Evolutionary conservation across 1,140 invertebrate species (phyloP), one percentile per base, ranked within the genome.

Genomic region (Trachelipus rathkii): DNA sequence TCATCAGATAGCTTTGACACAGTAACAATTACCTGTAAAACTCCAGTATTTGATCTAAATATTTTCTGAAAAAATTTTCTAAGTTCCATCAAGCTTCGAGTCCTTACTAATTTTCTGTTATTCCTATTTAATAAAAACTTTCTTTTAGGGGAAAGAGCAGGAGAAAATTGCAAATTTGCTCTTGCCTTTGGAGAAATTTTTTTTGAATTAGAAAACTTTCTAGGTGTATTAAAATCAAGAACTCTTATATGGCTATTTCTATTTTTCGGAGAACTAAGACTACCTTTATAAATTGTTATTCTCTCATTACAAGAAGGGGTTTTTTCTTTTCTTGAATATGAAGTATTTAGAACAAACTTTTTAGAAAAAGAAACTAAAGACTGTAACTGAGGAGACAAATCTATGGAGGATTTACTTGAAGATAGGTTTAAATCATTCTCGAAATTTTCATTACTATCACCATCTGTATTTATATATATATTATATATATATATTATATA

Each of bases 181-280:
- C 50, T 60, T 19, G 2, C 50, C 19, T 19, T 60, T 19, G 50
- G 50, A 15, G 50, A 60, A 4, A 2, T 8, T 60, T 60, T 60
- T 60, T 19, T 60, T 13, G 50, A 60, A 60, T 19, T 60, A 15
- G 19, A 60, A 60, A 60, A 2, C 50, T 60, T 60, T 19, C 50
- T 60, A 3, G 50, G 50, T 15, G 50, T 60, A 60, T 60, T 60
- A 19, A 60, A 60, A 60, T 60, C 50, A 60, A 60, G 50, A 60
- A 60, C 50, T 19, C 50, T 13, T 15, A 60, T 19, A 60, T 60
- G 50, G 11, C 1, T 19, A 15, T 60, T 60, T 60, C 8, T 60
- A 19, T 60, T 60, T 60, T 8, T 1, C 1, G 50, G 50, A 19
- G 50, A 15, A 19, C 50, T 60, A 60, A 60, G 50, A 19, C 50